Evolutionary conservation across 2,888 invertebrate species (phyloP), one percentile per base, ranked within the genome.

Genomic region (Drosophila parthenogenetica): DNA sequence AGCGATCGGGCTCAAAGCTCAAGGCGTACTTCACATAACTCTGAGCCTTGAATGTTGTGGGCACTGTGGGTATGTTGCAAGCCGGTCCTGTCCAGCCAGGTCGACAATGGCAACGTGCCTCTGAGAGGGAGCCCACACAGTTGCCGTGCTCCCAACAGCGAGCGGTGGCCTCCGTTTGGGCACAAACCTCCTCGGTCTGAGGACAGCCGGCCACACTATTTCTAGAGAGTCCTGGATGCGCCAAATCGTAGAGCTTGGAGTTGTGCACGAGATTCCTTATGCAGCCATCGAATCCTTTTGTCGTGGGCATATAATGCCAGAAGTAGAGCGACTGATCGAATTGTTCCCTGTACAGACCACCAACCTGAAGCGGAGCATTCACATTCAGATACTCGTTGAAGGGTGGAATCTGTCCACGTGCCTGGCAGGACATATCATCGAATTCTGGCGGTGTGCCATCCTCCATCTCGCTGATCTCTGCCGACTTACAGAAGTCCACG

Each of bases 11-110:
- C 90, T 98, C 98, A 91, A 98, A 98, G 83, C 97, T 97, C 35
- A 99, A 93, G 2, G 98, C 98, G 91, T 98, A 99, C 91, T 98
- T 98, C n/a, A 99, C 98, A 92, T 98, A 99, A 78, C 98, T 98
- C 91, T 98, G 97, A 0, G 96, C 95, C 90, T 97, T 96, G 92
- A 99, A 98, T 69, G 98, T 98, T 0, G 98, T 97, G 0, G 98
- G 97, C 49, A 96, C 96, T 0, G 98, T 98, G 54, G 96, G 95
- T 46, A 96, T 94, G 85, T 96, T 95, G 90, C 98, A 98, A 0
- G 96, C 95, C 0, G 97, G 96, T 8, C 99, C 99, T 0, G 97
- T 97, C 96, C 96, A 99, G 10, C 99, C 99, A 0, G 99, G 98
- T 81, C 96, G 95, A 90, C 99, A 99, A 83, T 97, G 96, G 91